phyloP scores from a whole-genome alignment of 2,888 invertebrate genomes.

The Mythimna albipuncta region DNA sequence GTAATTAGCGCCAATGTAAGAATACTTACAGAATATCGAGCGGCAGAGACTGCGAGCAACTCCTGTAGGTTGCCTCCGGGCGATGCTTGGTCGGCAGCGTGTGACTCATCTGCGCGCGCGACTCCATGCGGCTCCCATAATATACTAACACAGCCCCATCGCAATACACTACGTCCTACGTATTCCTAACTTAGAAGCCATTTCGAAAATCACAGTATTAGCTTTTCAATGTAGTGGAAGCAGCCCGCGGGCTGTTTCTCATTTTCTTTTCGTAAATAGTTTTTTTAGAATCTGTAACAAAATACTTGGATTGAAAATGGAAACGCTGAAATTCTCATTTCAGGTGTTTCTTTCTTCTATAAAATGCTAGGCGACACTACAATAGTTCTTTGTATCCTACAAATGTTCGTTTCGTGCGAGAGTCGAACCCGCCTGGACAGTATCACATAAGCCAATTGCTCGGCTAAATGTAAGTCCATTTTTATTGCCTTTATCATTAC shows the following conservation, averaged over 20 bases:
- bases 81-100: constrained; percentile 81
- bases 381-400: not conserved
- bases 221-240: constrained; percentile 60
- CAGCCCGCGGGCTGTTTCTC: constrained; percentile 58
- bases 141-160: constrained; percentile 66
- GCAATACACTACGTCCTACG: constrained; percentile 47
- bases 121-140: constrained; percentile 86
- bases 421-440: constrained; percentile 18
- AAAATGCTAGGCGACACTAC: not conserved
- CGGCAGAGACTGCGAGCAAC: constrained; percentile 88
- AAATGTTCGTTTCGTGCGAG: constrained; percentile 4
- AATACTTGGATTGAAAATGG: constrained; percentile 15
- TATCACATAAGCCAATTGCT: constrained; percentile 26
- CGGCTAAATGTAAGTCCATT: constrained; percentile 25
- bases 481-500: constrained; percentile 37
- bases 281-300: constrained; percentile 70
- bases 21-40: constrained; percentile 88
- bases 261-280: constrained; percentile 63
- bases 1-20: constrained; percentile 45
- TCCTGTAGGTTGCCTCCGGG: constrained; percentile 85
- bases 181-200: constrained; percentile 51
- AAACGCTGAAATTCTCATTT: not conserved
- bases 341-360: not conserved
- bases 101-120: constrained; percentile 85
- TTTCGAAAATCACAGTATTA: constrained; percentile 70